Percentiles rank a stretch among this genome's conserved stretches.
Evolutionary conservation across 1,140 invertebrate genomes (phyloP).

Genomic region (Brachionus koreanus): DNA sequence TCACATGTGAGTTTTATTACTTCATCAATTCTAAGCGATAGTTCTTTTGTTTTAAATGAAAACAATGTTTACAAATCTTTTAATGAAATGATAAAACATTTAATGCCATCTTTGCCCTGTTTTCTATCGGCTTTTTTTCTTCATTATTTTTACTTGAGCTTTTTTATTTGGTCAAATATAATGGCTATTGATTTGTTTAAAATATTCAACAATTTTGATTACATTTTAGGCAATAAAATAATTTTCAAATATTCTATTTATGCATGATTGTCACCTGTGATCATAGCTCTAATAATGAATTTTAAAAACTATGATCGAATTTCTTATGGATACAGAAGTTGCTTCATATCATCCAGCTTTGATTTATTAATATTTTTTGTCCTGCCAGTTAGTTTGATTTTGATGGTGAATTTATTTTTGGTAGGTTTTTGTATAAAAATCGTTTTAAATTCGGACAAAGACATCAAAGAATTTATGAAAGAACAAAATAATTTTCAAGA

Average conservation of each 20-base stretch:
- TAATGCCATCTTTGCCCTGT: background rate
- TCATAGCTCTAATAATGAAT: background rate
- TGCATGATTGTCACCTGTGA: background rate
- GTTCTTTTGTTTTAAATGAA: background rate
- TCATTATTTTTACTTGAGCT: background rate
- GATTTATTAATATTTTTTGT: background rate
- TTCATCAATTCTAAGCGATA: background rate
- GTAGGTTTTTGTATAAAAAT: background rate
- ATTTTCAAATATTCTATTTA: background rate
- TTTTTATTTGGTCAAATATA: slow-evolving; percentile 18
- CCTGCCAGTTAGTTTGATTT: background rate
- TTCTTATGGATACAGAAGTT: background rate
- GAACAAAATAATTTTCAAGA: background rate
- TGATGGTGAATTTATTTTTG: background rate
- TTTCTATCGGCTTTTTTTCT: background rate
- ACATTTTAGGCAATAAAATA: background rate
- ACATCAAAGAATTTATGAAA: background rate
- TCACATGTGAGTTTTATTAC: background rate
- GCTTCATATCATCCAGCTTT: background rate
- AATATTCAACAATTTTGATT: background rate
- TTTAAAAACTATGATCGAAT: background rate
- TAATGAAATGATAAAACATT: background rate
- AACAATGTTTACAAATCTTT: background rate
- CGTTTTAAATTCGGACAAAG: background rate
- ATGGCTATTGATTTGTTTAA: slow-evolving; percentile 6